Evolutionary conservation across 2,888 invertebrate species (phyloP), one percentile per base, ranked within the genome.

Genomic region (Amblyjoppa fuscipennis): DNA sequence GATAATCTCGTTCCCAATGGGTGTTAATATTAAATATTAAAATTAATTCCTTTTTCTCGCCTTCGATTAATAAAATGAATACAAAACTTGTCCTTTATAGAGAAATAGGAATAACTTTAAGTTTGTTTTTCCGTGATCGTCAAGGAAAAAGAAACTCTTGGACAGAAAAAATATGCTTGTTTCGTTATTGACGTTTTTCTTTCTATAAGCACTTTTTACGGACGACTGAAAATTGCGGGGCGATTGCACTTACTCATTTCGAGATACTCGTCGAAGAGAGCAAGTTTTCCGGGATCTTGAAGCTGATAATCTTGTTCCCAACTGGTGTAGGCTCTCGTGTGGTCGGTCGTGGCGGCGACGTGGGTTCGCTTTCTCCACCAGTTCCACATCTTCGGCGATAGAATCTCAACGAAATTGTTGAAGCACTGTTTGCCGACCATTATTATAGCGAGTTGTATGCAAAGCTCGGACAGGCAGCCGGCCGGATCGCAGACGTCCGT

Each of bases 271-370:
- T 99, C 98, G 92, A 99, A 99, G 0, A 99, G 95, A 0, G 98
- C 98, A 84, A 99, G 95, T 76, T 98, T 95, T 5, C 98, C 98
- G 0, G 98, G 97, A 92, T 98, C 98, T 89, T 98, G 97, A 82
- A 99, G 95, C 89, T 98, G 98, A 94, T 98, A 99, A 94, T 99
- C 99, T 91, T 98, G 97, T 91, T 99, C 99, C 99, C 99, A 99
- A 2, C 96, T 95, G 93, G 97, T 97, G 92, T 98, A 97, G 3
- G 96, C 95, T 90, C 97, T 96, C 16, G 94, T 96, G 20, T 96
- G 96, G 92, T 98, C 97, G 88, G 96, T 96, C 0, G 97, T 97
- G 28, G 97, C 96, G 0, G 96, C 96, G 16, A 96, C 95, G 90
- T 98, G 98, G 0, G 96, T 96, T 2, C 98, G 95, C 90, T 97